Conservation (phyloP, 2,797 vertebrate genomes). For the Girardinus metallicus region DNA sequence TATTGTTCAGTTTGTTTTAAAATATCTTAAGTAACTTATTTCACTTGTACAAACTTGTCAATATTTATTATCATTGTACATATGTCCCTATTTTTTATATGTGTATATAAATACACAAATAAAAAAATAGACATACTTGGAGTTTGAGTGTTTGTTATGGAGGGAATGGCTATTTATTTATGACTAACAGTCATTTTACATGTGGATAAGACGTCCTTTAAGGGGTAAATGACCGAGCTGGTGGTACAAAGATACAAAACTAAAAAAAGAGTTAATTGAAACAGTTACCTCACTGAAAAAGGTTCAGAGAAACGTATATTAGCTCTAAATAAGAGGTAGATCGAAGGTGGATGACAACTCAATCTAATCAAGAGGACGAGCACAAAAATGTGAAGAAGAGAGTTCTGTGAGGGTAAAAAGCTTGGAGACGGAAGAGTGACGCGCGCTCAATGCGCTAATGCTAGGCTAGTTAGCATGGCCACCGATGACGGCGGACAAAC, state of each 20-base stretch:
- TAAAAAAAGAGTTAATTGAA: not conserved
- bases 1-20: slow-evolving; percentile 72
- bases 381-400: not conserved
- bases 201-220: not conserved
- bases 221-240: not conserved
- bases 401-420: not conserved
- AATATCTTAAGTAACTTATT: slow-evolving; percentile 87
- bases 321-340: not conserved
- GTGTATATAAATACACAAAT: slow-evolving; percentile 86
- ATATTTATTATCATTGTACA: slow-evolving; percentile 91
- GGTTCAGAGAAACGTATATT: not conserved
- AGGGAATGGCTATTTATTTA: not conserved
- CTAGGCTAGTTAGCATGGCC: no score
- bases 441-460: no score
- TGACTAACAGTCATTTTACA: not conserved
- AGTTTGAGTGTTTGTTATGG: slow-evolving; percentile 40
- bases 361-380: not conserved
- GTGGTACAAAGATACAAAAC: not conserved
- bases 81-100: slow-evolving; percentile 89
- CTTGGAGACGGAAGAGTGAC: no score
- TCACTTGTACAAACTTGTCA: slow-evolving; percentile 86
- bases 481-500: no score
- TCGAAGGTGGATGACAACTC: not conserved
- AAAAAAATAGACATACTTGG: slow-evolving; percentile 81
- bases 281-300: no score